Evolutionary conservation across 2,888 invertebrate genomes (phyloP).

Genomic region (Amiota mariae): DNA sequence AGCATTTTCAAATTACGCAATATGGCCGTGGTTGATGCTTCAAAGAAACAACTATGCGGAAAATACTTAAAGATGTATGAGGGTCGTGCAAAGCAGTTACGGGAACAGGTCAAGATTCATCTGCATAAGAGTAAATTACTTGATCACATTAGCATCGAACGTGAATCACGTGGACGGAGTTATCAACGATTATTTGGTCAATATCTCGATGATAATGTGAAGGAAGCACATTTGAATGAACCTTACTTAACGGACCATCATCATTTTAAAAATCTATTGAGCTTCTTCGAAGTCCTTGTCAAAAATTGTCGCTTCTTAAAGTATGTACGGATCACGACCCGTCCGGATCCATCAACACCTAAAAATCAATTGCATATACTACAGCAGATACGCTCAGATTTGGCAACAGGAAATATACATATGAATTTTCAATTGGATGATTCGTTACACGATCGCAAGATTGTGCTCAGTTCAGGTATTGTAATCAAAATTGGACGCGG

Average conservation of each 20-base stretch:
- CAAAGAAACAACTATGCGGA: conserved; percentile 52
- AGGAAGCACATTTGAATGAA: conserved; percentile 84
- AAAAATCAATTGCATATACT: conserved; percentile 78
- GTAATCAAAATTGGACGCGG: conserved; percentile 92
- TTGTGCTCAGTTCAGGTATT: conserved; percentile 92
- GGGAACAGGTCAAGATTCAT: conserved; percentile 79
- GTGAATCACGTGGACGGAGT: conserved; percentile 83
- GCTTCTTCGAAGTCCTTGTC: conserved; percentile 86
- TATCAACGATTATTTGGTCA: conserved; percentile 84
- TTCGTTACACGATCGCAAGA: conserved; percentile 89
- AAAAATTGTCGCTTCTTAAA: conserved; percentile 79
- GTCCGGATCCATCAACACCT: conserved; percentile 74
- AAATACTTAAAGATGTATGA: conserved; percentile 82
- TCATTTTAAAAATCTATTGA: conserved; percentile 88
- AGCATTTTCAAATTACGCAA: conserved; percentile 53
- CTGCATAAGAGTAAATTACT: conserved; percentile 83
- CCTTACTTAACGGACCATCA: conserved; percentile 87
- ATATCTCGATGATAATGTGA: conserved; percentile 84
- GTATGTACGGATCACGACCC: conserved; percentile 78
- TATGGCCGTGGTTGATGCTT: conserved; percentile 75
- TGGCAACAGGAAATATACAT: conserved; percentile 77
- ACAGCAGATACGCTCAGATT: conserved; percentile 76
- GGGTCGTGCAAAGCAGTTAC: conserved; percentile 85
- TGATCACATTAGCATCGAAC: conserved; percentile 82
- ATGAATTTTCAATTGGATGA: conserved; percentile 80